phyloP scores from a whole-genome alignment of 2,888 invertebrate species.

The Tineola bisselliella region DNA sequence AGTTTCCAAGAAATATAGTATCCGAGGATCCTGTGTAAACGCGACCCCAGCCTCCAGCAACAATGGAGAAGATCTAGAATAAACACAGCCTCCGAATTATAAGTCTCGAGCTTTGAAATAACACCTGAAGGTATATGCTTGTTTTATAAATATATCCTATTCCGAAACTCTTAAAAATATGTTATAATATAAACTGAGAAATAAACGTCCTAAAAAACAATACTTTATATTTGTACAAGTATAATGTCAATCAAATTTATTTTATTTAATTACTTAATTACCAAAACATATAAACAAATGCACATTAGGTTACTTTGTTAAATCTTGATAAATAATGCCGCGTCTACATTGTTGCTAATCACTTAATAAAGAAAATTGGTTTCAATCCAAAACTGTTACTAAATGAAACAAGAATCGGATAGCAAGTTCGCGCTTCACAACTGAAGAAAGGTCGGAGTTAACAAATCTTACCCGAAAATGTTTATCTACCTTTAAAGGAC shows the following conservation, averaged over 20 bases:
- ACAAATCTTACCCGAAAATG: neutral
- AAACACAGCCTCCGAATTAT: constrained; percentile 4
- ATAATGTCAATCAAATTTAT: too few relatives aligned
- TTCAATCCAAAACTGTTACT: neutral
- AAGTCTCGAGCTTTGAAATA: constrained; percentile 1
- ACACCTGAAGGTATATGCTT: neutral
- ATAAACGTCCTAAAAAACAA: too few relatives aligned
- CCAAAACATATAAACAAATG: too few relatives aligned
- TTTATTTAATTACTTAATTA: too few relatives aligned
- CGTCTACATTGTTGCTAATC: too few relatives aligned
- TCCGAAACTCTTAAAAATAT: too few relatives aligned
- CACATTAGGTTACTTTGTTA: too few relatives aligned
- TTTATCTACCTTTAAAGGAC: neutral
- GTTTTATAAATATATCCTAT: neutral
- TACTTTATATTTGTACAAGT: too few relatives aligned
- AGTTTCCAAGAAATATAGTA: neutral
- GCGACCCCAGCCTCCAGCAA: neutral
- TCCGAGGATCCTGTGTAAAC: constrained; percentile 6
- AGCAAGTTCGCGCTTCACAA: neutral
- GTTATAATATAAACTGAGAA: too few relatives aligned
- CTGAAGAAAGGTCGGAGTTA: neutral
- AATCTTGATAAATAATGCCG: too few relatives aligned
- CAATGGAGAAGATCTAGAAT: constrained; percentile 8
- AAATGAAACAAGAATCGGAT: neutral
- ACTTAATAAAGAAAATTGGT: too few relatives aligned